phyloP scores from a whole-genome alignment of 2,797 vertebrate genomes.

The Coreius guichenoti region DNA sequence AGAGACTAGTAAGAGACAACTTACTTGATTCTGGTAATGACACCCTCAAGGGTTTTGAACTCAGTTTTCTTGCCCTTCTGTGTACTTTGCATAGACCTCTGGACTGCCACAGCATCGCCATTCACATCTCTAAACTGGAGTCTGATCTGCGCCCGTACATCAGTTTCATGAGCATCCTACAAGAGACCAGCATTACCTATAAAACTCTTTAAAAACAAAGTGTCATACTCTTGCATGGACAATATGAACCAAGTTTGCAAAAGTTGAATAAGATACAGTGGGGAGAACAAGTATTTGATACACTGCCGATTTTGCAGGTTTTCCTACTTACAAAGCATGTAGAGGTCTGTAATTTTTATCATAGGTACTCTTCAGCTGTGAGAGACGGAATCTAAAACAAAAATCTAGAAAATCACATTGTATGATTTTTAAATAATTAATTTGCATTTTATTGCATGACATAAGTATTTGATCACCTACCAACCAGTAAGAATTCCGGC shows the following conservation, averaged over 20 bases:
- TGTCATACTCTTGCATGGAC: neutral
- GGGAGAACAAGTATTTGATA: no score
- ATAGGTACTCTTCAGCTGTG: no score
- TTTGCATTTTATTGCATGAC: no score
- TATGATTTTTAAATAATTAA: no score
- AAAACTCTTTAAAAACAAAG: neutral
- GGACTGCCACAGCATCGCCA: conserved; percentile 85
- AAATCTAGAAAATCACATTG: no score
- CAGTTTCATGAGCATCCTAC: conserved; percentile 89
- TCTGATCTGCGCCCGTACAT: conserved; percentile 94
- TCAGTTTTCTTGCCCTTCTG: conserved; percentile 92
- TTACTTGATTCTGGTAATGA: conserved; percentile 91
- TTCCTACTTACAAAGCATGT: no score
- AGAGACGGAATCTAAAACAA: no score
- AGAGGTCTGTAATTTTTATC: no score
- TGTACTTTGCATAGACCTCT: conserved; percentile 93
- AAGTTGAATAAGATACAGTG: neutral
- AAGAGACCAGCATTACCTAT: neutral
- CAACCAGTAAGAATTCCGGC: no score
- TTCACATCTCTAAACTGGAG: conserved; percentile 91
- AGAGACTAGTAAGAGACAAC: conserved; percentile 50
- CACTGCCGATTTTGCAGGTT: no score
- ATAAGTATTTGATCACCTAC: no score
- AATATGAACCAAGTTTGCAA: neutral
- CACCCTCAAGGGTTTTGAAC: conserved; percentile 95